Evolutionary conservation across 2,888 invertebrate species (phyloP).

Genomic region (Rhorus exstirpatorius): DNA sequence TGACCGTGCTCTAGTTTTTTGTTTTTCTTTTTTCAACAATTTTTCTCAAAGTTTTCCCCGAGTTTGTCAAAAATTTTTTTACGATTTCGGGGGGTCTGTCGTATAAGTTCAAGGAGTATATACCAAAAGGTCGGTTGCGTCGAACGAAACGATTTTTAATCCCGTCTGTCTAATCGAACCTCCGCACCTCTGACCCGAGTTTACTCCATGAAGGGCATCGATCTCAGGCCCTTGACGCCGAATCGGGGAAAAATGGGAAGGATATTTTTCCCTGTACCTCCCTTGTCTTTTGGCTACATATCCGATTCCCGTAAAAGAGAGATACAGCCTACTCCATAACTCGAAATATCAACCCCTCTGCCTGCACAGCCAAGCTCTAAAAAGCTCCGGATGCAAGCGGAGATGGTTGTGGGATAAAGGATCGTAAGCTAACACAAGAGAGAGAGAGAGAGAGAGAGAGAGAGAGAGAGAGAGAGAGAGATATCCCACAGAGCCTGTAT

Average conservation of each 20-base stretch:
- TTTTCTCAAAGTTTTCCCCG: too few species aligned
- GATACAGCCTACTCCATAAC: not conserved
- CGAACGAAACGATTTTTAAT: too few species aligned
- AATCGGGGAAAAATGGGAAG: slow-evolving; percentile 33
- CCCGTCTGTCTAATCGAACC: not conserved
- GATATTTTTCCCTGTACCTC: not conserved
- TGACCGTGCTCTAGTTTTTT: too few species aligned
- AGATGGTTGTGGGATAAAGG: not conserved
- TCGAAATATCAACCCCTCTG: not conserved
- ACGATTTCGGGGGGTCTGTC: too few species aligned
- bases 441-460: not conserved
- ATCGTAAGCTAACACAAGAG: slow-evolving; percentile 16
- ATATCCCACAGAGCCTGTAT: not conserved
- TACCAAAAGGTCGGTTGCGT: too few species aligned
- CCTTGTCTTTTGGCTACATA: not conserved
- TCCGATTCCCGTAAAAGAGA: slow-evolving; percentile 1
- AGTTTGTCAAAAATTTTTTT: too few species aligned
- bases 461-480: too few species aligned
- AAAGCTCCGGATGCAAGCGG: slow-evolving; percentile 5
- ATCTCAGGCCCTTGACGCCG: too few species aligned
- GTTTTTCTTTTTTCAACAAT: too few species aligned
- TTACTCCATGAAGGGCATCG: too few species aligned
- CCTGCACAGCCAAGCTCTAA: not conserved
- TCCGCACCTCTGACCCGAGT: too few species aligned
- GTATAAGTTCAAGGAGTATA: too few species aligned